Evolutionary conservation across 2,113 vertebrate species (phyloP).

Genomic region (Vicugna pacos): DNA sequence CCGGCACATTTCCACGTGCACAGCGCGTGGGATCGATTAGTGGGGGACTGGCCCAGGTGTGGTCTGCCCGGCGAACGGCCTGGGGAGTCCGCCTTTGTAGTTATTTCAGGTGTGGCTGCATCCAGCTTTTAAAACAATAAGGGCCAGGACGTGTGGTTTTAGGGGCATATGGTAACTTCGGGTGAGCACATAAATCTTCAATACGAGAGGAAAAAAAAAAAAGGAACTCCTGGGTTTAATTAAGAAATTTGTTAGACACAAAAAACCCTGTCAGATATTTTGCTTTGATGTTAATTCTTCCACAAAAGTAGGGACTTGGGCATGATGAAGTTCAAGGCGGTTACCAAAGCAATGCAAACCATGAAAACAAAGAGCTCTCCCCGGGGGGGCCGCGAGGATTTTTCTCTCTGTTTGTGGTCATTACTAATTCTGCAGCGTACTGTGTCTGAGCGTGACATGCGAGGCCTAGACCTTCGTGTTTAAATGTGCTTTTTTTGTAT

Average conservation of each 20-base stretch:
- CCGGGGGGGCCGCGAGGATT: background rate
- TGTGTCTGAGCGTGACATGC: background rate
- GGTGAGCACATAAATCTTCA: constrained; percentile 71
- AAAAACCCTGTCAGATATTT: constrained; percentile 48
- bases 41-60: background rate
- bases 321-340: constrained; percentile 34
- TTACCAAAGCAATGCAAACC: background rate
- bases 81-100: constrained; percentile 53
- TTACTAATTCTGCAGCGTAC: background rate
- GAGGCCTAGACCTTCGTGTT: background rate
- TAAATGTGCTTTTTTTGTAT: background rate
- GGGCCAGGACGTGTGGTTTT: constrained; percentile 10
- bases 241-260: constrained; percentile 72
- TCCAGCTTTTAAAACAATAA: constrained; percentile 61
- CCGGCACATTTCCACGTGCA: background rate
- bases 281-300: constrained; percentile 72
- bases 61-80: constrained; percentile 5
- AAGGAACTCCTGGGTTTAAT: constrained; percentile 69
- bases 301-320: background rate
- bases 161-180: constrained; percentile 54
- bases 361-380: background rate
- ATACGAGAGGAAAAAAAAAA: background rate
- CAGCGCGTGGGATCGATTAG: background rate
- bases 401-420: background rate
- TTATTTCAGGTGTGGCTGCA: constrained; percentile 62